Evolutionary conservation across 2,888 invertebrate species (phyloP).

Genomic region (Villa cingulata): DNA sequence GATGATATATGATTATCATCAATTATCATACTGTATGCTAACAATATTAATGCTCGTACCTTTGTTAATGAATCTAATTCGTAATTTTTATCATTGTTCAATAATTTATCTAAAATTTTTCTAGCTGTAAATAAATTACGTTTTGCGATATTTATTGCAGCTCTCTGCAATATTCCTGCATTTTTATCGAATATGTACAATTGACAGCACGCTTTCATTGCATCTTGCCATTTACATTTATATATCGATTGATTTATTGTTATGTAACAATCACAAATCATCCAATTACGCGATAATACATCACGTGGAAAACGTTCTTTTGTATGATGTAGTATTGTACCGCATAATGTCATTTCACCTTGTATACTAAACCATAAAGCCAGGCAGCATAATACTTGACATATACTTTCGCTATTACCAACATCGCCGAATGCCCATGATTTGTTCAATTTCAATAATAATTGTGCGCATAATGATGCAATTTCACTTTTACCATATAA

Average conservation of each 20-base stretch:
- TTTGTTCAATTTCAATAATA: slow-evolving; percentile 63
- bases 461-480: slow-evolving; percentile 65
- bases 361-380: slow-evolving; percentile 39
- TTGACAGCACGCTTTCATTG: slow-evolving; percentile 53
- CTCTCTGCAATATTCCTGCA: slow-evolving; percentile 46
- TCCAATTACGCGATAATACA: slow-evolving; percentile 50
- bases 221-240: slow-evolving; percentile 50
- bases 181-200: slow-evolving; percentile 51
- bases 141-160: slow-evolving; percentile 32
- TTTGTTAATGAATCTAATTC: slow-evolving; percentile 37
- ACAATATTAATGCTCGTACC: slow-evolving; percentile 53
- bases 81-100: slow-evolving; percentile 14
- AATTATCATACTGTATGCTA: slow-evolving; percentile 48
- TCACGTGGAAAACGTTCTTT: slow-evolving; percentile 50
- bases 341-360: slow-evolving; percentile 44
- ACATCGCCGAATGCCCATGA: slow-evolving; percentile 36
- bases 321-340: slow-evolving; percentile 46
- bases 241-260: slow-evolving; percentile 38
- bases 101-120: slow-evolving; percentile 25
- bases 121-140: slow-evolving; percentile 33
- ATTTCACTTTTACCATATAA: slow-evolving; percentile 79
- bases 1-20: slow-evolving; percentile 37
- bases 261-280: slow-evolving; percentile 48
- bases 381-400: slow-evolving; percentile 55
- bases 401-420: slow-evolving; percentile 53